Evolutionary conservation across 2,797 vertebrate species (phyloP).

Genomic region (Hydrolagus colliei): DNA sequence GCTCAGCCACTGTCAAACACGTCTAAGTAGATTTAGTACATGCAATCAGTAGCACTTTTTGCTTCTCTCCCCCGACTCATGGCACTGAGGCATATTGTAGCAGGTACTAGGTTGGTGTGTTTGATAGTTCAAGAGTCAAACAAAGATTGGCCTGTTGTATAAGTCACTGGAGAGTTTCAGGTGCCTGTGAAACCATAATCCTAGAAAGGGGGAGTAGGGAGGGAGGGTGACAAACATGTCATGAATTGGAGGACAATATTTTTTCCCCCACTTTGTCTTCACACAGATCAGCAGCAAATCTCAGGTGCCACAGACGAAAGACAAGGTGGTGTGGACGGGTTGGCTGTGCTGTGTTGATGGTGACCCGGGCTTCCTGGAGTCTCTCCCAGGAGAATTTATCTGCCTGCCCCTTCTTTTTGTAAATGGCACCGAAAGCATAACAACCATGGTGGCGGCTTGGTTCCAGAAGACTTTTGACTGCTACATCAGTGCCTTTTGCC

Average conservation of each 20-base stretch:
- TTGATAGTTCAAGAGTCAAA: too few species aligned
- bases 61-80: not conserved
- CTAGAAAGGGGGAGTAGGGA: not conserved
- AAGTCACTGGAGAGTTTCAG: too few species aligned
- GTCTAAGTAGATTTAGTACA: not conserved
- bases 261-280: not conserved
- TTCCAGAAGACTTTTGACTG: constrained; percentile 84
- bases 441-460: constrained; percentile 69
- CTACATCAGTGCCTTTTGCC: constrained; percentile 64
- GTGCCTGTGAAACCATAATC: not conserved
- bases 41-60: not conserved
- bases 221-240: too few species aligned
- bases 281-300: constrained; percentile 61
- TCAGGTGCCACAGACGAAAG: constrained; percentile 47
- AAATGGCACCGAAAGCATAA: constrained; percentile 63
- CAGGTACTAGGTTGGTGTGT: too few species aligned
- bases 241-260: too few species aligned
- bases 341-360: constrained; percentile 77
- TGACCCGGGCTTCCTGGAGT: constrained; percentile 59
- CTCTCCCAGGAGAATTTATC: constrained; percentile 64
- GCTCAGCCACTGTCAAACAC: not conserved
- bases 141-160: too few species aligned
- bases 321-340: constrained; percentile 71
- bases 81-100: not conserved
- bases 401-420: constrained; percentile 78